Evolutionary conservation across 2,888 invertebrate genomes (phyloP).

Genomic region (Synanthedon andrenaeformis): DNA sequence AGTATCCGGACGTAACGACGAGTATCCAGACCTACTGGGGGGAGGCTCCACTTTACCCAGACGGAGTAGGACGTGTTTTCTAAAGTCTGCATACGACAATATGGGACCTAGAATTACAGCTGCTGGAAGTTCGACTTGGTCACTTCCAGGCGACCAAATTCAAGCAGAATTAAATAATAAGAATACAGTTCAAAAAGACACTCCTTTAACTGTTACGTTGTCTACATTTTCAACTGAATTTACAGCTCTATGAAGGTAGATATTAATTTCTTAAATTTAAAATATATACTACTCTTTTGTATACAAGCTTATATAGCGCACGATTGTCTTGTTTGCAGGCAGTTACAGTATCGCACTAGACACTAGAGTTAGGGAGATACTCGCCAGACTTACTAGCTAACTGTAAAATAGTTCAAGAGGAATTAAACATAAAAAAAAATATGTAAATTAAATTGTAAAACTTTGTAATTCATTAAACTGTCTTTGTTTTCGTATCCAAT

Average conservation of each 20-base stretch:
- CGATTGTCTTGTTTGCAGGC: too few relatives aligned
- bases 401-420: too few relatives aligned
- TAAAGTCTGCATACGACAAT: constrained; percentile 85
- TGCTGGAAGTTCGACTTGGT: constrained; percentile 88
- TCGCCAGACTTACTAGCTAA: too few relatives aligned
- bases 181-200: constrained; percentile 22
- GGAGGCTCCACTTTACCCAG: constrained; percentile 59
- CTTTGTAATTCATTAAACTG: too few relatives aligned
- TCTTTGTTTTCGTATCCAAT: too few relatives aligned
- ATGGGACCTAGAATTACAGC: constrained; percentile 91
- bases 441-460: too few relatives aligned
- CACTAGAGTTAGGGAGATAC: too few relatives aligned
- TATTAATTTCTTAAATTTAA: neutral
- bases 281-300: neutral
- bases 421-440: too few relatives aligned
- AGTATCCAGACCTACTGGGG: constrained; percentile 84
- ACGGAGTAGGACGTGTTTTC: constrained; percentile 59
- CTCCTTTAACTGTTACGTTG: constrained; percentile 29
- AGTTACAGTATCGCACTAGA: too few relatives aligned
- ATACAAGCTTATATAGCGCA: too few relatives aligned
- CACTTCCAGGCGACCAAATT: constrained; percentile 74
- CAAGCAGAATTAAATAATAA: constrained; percentile 19
- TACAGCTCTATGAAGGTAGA: constrained; percentile 44
- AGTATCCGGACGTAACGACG: constrained; percentile 75
- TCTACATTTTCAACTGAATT: constrained; percentile 63